Conservation (phyloP, 2,888 invertebrate species). For the Plebejus melissa region DNA sequence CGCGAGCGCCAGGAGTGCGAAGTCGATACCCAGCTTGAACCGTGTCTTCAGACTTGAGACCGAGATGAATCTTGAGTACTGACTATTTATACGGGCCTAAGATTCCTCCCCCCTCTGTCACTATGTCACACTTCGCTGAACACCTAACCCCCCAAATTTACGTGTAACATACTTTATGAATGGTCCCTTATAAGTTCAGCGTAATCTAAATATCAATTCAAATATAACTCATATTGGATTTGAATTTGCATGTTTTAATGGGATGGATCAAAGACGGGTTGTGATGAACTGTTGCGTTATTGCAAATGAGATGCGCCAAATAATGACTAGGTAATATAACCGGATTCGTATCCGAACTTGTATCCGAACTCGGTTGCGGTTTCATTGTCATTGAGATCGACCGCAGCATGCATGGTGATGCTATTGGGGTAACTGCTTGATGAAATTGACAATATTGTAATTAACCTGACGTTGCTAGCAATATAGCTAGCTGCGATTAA, state of each 20-base stretch:
- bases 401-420: not conserved
- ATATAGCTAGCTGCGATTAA: too few relatives aligned
- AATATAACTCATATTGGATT: not conserved
- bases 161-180: too few relatives aligned
- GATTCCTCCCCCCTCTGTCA: too few relatives aligned
- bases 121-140: too few relatives aligned
- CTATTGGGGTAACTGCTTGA: not conserved
- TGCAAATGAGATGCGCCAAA: conserved; percentile 1
- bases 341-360: not conserved
- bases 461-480: not conserved
- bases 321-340: conserved; percentile 2
- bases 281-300: conserved; percentile 1
- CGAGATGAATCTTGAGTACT: too few relatives aligned
- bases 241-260: not conserved
- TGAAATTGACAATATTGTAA: not conserved
- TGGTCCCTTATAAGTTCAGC: not conserved
- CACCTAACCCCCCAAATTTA: too few relatives aligned
- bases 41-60: too few relatives aligned
- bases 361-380: not conserved
- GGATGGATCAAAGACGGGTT: not conserved
- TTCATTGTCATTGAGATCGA: conserved; percentile 1
- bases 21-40: too few relatives aligned
- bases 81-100: too few relatives aligned
- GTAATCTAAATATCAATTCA: not conserved
- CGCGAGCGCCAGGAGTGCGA: too few relatives aligned